A percentile compares a stretch with the other conserved stretches of the same genome.
These are phyloP conservation scores for Sciurus niger DNA, from an alignment of 2,113 vertebrate genomes.

Conservation along the genomic window DNA sequence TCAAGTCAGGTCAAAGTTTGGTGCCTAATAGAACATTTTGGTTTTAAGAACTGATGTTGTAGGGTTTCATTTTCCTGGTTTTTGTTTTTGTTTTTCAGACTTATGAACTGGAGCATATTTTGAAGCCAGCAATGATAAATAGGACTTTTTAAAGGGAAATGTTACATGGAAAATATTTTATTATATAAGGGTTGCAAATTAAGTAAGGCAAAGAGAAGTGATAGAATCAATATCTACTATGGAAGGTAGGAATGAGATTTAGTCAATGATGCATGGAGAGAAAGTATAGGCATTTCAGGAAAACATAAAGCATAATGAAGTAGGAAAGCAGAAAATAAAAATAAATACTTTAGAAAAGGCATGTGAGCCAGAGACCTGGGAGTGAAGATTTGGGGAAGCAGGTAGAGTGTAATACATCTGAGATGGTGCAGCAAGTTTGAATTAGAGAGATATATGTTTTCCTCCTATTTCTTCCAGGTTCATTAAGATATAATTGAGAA, in stretches of 20 bases:
- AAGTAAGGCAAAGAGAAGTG: not conserved
- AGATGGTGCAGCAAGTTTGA: not conserved
- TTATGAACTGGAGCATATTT: not conserved
- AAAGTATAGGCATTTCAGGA: not conserved
- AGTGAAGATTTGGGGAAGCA: not conserved
- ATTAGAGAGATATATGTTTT: not conserved
- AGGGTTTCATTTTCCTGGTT: not conserved
- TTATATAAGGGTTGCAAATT: not conserved
- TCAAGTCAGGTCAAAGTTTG: not conserved
- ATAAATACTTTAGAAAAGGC: not conserved
- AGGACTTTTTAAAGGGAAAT: not conserved
- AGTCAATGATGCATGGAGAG: not conserved
- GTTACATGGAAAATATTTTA: not conserved
- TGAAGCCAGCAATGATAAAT: not conserved
- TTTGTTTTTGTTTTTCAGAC: slow-evolving; percentile 8
- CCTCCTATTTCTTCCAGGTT: not conserved
- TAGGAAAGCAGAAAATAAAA: not conserved
- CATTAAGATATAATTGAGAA: not conserved
- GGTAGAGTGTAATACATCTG: not conserved
- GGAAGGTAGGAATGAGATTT: not conserved
- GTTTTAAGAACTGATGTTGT: not conserved
- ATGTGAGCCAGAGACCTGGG: not conserved
- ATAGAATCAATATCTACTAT: not conserved
- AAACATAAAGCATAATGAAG: not conserved
- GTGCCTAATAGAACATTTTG: not conserved